These are phyloP conservation scores for Circaetus cinerascens DNA, from an alignment of 2,113 vertebrate genomes.

Conservation along the genomic window DNA sequence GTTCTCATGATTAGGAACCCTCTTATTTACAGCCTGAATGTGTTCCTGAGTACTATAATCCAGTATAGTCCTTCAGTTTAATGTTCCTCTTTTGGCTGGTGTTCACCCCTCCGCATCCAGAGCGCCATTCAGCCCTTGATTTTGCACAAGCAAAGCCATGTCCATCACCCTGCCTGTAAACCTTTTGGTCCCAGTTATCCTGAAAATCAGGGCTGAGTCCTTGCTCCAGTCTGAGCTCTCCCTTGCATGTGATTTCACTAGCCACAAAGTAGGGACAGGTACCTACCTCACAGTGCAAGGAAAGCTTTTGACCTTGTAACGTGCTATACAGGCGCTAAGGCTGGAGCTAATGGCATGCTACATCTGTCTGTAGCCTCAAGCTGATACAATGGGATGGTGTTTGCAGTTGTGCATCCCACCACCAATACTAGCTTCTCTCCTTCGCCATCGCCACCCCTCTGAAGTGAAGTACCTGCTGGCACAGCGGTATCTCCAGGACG, in stretches of 20 bases:
- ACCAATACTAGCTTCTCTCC: too few species aligned
- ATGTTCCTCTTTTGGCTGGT: not conserved
- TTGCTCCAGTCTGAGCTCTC: not conserved
- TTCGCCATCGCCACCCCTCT: too few species aligned
- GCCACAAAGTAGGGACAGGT: not conserved
- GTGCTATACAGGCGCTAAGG: not conserved
- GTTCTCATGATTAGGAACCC: not conserved
- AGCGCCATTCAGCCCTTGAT: not conserved
- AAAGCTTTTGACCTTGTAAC: not conserved
- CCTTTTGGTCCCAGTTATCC: not conserved
- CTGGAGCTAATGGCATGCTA: not conserved
- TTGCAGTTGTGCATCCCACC: not conserved
- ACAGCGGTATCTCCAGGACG: too few species aligned
- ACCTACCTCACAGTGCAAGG: not conserved
- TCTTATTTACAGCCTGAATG: not conserved
- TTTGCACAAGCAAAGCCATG: not conserved
- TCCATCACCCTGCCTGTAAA: not conserved
- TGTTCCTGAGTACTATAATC: not conserved
- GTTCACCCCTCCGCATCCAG: not conserved
- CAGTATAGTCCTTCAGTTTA: not conserved
- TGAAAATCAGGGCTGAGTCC: not conserved
- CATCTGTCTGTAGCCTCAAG: not conserved
- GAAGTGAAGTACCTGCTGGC: too few species aligned
- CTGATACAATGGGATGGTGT: not conserved
- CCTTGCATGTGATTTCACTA: fast-evolving